Base-by-base conservation (phyloP, 2,888 invertebrate genomes). In the Mimachlamys varia region DNA sequence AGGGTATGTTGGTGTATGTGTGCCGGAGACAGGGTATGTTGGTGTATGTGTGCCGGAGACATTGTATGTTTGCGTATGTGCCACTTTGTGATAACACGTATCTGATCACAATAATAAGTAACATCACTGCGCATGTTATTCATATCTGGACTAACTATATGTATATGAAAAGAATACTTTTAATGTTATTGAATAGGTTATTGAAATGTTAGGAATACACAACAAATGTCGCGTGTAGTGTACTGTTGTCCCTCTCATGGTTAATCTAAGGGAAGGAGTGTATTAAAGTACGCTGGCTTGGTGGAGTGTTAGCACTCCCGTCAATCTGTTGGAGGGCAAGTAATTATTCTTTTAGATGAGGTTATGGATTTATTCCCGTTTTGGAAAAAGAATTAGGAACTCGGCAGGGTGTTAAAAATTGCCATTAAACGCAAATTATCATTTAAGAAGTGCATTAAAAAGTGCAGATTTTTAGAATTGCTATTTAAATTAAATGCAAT, bases 291-390 rank as follows among this genome's bases (percentile, higher is more conserved):
- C 27, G 33, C 10, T 33, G 33, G 7, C 12, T 13, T 76, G 12
- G 12, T 0, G 10, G 22, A 19, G 58, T n/a, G 58, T 76, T 76
- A 27, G 76, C 76, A 76, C 76, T 76, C 76, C 17, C 12, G 33
- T 76, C 76, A 15, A 76, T 76, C 76, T 76, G 76, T 27, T 76
- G 0, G 76, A 33, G 76, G 76, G 2, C 76, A n/a, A 76, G 76
- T 27, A 76, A 76, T 76, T 76, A 76, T 76, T 76, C 76, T 33
- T 33, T 27, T 22, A 12, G 33, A 76, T 76, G 76, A 33, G 76
- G 17, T 76, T 76, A 76, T 76, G 33, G 76, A 76, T 76, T 76
- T 76, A 76, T 76, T 76, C 27, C 76, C 76, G 76, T 33, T 76
- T 76, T 76, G 76, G 76, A 76, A 76, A 76, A 76, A 76, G 4